Conservation (phyloP, 2,113 vertebrate genomes). For the Mormyrus iriodes region DNA sequence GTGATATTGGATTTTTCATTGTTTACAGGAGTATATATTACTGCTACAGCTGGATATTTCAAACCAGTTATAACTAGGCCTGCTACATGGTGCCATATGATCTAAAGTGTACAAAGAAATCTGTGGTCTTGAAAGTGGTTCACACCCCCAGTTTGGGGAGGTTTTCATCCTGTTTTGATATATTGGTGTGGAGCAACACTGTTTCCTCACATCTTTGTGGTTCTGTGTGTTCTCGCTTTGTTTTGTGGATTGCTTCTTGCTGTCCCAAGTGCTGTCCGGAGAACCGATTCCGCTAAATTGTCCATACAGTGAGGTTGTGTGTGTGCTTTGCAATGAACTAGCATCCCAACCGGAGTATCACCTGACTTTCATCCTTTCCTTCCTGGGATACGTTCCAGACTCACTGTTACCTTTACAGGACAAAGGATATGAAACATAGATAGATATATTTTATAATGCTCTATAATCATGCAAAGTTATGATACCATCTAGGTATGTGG, state of each 20-base stretch:
- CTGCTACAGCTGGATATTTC: not conserved
- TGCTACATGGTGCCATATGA: not conserved
- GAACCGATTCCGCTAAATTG: not conserved
- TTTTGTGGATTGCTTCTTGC: not conserved
- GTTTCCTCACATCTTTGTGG: not conserved
- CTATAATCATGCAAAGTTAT: not conserved
- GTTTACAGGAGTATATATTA: not conserved
- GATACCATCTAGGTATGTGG: not conserved
- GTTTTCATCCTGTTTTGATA: not conserved
- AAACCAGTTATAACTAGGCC: not conserved
- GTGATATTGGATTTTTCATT: not conserved
- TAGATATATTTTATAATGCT: not conserved
- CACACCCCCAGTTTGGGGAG: not conserved
- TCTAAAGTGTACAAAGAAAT: not conserved
- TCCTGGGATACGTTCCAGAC: not conserved
- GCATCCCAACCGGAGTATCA: not conserved
- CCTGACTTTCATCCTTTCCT: not conserved
- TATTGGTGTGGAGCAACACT: not conserved
- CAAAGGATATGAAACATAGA: not conserved
- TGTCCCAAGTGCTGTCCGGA: not conserved
- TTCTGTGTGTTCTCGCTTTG: not conserved
- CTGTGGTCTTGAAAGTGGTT: not conserved
- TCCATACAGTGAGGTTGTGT: not conserved
- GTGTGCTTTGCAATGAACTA: not conserved
- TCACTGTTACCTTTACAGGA: not conserved